Base-by-base conservation (phyloP, 35 echinoderm and acorn worm genomes). In the Apostichopus japonicus region DNA sequence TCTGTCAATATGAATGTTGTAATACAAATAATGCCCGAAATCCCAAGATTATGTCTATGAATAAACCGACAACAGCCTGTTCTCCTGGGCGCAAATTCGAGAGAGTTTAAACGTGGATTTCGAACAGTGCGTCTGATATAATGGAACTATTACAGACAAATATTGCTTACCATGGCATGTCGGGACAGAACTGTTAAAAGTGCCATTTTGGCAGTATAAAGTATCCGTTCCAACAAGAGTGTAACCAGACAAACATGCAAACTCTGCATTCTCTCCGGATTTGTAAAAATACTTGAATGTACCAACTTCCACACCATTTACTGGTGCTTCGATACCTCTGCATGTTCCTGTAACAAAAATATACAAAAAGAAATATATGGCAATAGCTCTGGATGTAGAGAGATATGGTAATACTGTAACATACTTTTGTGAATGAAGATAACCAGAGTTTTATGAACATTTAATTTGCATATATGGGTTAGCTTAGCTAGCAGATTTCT, bases 241-340 rank as follows among this genome's bases (percentile, higher is more conserved):
- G n/a, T 57, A 87, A 7, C 84, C 84, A 10, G 84, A 56, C 44
- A 87, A 70, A 63, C 84, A 87, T 0, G 84, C 56, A 65, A 87
- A 87, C 10, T 52, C 23, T 15, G 84, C 84, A 3, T 87, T 87
- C 57, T 87, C 84, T 24, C 84, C 84, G 15, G 16, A 23, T 27
- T 70, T 87, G 84, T 87, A 87, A 13, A 87, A n/a, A 23, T 87
- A 87, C 57, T 70, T 87, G 24, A 87, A 87, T 23, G 84, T 87
- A 57, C 84, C 84, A 23, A 87, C 55, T 87, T 87, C 84, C 15
- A 87, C 62, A 10, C 84, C 84, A 70, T 87, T 87, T 22, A 17
- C 84, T 22, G 84, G 84, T 70, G 84, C 84, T 63, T 70, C 62
- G 6, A 27, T 44, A 21, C 56, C 84, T 23, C 54, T 87, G 56